These are phyloP conservation scores for Palythoa caribaeorum DNA, from an alignment of 92 coral and sea anemone genomes.

Conservation along the genomic window DNA sequence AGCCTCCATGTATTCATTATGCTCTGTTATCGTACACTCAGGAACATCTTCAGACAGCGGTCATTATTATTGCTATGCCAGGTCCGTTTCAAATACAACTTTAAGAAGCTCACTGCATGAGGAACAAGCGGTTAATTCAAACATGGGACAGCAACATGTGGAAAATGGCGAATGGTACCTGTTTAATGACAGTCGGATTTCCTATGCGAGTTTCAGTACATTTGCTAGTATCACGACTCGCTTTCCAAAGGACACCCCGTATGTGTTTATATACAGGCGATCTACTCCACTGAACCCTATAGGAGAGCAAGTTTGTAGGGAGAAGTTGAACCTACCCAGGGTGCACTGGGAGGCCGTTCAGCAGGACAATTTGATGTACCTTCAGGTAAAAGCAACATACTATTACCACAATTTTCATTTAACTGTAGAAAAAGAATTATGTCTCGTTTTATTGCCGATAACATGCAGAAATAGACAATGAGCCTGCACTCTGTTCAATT, in stretches of 20 bases:
- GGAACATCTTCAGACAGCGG: constrained; percentile 99
- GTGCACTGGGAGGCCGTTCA: constrained; percentile 76
- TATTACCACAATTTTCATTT: neutral
- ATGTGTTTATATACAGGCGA: constrained; percentile 82
- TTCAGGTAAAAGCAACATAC: constrained; percentile 61
- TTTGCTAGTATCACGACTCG: constrained; percentile 82
- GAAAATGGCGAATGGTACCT: constrained; percentile 73
- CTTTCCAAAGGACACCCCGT: constrained; percentile 90
- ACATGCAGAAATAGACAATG: too few species aligned
- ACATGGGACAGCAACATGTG: neutral
- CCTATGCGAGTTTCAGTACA: constrained; percentile 72
- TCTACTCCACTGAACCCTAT: constrained; percentile 28
- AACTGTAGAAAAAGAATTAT: too few species aligned
- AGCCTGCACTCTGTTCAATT: too few species aligned
- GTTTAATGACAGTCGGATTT: constrained; percentile 88
- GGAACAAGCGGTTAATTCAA: neutral
- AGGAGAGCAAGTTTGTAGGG: constrained; percentile 39
- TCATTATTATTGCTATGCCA: constrained; percentile 95
- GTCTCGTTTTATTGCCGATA: too few species aligned
- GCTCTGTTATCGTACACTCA: constrained; percentile 95
- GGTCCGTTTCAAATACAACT: constrained; percentile 50
- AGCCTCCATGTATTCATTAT: constrained; percentile 73
- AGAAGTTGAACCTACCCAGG: constrained; percentile 17
- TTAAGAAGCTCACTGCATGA: constrained; percentile 8
- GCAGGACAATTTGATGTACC: constrained; percentile 75